Base-by-base conservation (phyloP, 2,113 vertebrate genomes). In the Nibea coibor region DNA sequence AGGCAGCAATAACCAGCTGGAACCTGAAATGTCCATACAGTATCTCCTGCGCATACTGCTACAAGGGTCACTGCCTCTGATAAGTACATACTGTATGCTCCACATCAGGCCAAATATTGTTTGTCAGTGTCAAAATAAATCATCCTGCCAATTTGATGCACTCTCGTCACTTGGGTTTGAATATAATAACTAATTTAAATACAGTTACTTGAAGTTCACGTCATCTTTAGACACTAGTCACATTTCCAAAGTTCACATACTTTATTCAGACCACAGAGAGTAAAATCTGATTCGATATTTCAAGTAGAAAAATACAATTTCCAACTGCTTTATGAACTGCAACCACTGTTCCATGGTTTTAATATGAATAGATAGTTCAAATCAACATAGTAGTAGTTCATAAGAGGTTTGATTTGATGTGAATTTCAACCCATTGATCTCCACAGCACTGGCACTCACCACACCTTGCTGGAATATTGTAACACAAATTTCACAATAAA, bases 271-370 rank as follows among this genome's bases (percentile, higher is more conserved):
- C 4, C 16, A 48, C 65, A 59, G 10, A 54, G 9, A 2, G 11
- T 1, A 31, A 0, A 69, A 68, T 26, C 11, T 7, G 42, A 78
- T 61, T 75, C 43, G 20, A 19, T 53, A 35, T 77, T 22, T 58
- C 54, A 62, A 7, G n/a, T 75, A 87, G 9, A 85, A 85, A 85
- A 88, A 77, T 88, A 66, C 14, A 10, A 22, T 59, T 71, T 58
- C 20, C 59, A 59, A 28, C 0, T 2, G 8, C 45, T 81, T 75
- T 4, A 48, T n/a, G 12, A 39, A 54, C 5, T 26, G 24, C 24
- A 26, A 26, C 24, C 24, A 26, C 24, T 56, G 47, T 35, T 50
- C 8, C 0, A 0, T 22, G 10, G 3, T 12, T 48, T 75, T 20
- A 8, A 58, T 7, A 26, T 22, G 0, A 79, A 39, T 5, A 39